These are phyloP conservation scores for Pagrus major DNA, from an alignment of 2,113 vertebrate genomes.

Conservation along the genomic window DNA sequence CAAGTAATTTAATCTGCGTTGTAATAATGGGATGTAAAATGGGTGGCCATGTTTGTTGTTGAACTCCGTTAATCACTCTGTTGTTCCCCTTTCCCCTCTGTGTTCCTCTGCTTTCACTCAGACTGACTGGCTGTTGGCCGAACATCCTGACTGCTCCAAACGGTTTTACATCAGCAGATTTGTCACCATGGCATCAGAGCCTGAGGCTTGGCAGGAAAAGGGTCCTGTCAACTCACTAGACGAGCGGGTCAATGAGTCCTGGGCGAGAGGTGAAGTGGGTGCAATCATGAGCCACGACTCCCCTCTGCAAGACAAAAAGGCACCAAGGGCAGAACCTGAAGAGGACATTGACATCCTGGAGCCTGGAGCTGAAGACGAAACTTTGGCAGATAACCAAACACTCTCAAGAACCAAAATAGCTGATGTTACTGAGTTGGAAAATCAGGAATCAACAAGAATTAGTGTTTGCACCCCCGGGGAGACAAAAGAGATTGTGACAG, in stretches of 20 bases:
- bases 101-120: slow-evolving; percentile 42
- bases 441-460: slow-evolving; percentile 11
- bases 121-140: slow-evolving; percentile 48
- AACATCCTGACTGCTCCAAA: slow-evolving; percentile 46
- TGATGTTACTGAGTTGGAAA: slow-evolving; percentile 26
- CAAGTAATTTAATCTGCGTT: background rate
- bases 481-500: slow-evolving; percentile 13
- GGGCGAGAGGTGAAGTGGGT: slow-evolving; percentile 23
- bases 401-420: slow-evolving; percentile 1
- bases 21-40: slow-evolving; percentile 27
- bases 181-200: slow-evolving; percentile 70
- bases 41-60: slow-evolving; percentile 27
- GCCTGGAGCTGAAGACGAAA: slow-evolving; percentile 10
- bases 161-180: slow-evolving; percentile 42
- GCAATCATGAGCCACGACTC: background rate
- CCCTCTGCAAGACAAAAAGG: slow-evolving; percentile 35
- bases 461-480: background rate
- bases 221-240: slow-evolving; percentile 41
- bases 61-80: slow-evolving; percentile 43
- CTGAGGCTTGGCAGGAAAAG: slow-evolving; percentile 43
- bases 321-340: slow-evolving; percentile 59
- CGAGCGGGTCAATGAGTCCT: slow-evolving; percentile 42
- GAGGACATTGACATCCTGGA: slow-evolving; percentile 51
- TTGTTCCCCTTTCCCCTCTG: slow-evolving; percentile 11
- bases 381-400: slow-evolving; percentile 12